Evolutionary conservation across 30 jellyfish, hydroid and myxozoan genomes (phyloP).

Genomic region (Pelagia noctiluca): DNA sequence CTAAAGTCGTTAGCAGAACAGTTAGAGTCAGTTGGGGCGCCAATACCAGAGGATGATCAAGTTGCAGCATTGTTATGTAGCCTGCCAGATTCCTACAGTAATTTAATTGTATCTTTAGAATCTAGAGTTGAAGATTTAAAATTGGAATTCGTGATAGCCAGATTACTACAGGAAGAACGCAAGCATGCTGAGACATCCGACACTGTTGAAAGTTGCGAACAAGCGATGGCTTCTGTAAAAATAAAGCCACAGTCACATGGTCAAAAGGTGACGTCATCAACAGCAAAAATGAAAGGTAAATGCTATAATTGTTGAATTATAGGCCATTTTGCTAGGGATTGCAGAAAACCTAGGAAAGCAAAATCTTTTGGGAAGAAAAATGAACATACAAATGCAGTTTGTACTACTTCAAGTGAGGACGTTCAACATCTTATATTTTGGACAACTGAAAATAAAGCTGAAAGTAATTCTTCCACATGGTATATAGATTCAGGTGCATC

Average conservation of each 20-base stretch:
- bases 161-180: conserved; percentile 2
- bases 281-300: neutral
- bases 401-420: too few relatives aligned
- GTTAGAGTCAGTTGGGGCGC: too few relatives aligned
- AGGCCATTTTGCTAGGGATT: neutral
- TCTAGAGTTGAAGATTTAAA: conserved; percentile 10
- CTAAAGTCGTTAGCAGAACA: conserved; percentile 12
- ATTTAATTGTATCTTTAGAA: conserved; percentile 12
- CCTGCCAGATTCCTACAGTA: conserved; percentile 16
- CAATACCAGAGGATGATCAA: conserved; percentile 15
- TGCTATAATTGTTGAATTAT: neutral
- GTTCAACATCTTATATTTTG: too few relatives aligned
- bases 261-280: neutral
- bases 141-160: conserved; percentile 8
- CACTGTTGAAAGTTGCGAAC: neutral
- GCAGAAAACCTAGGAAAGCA: neutral
- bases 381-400: neutral
- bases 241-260: neutral
- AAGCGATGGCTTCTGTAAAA: neutral
- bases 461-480: conserved; percentile 20
- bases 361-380: neutral
- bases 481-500: conserved; percentile 79
- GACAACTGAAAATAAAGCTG: neutral
- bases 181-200: neutral
- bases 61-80: conserved; percentile 8